Evolutionary conservation across 2,113 vertebrate genomes (phyloP), one percentile per base, ranked within the genome.

Genomic region (Corapipo altera): DNA sequence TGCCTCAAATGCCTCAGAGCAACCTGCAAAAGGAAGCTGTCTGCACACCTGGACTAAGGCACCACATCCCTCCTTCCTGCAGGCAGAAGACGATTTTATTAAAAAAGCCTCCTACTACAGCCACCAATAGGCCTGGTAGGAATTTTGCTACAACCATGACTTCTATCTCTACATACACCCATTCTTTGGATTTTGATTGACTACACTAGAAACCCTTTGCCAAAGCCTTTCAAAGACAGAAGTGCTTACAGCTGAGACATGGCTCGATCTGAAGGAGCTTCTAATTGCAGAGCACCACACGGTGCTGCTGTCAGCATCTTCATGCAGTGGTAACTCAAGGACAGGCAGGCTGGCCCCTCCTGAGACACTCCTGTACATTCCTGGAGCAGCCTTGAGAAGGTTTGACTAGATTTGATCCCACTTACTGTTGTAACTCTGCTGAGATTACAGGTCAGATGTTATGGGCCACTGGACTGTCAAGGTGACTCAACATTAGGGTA

Each of bases 381-480:
- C 91, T 91, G 37, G 52, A 88, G 78, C 71, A 70, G 75, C 70
- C 83, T 67, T n/a, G 44, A 32, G 73, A 93, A 89, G 70, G 44
- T 89, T 48, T 78, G 73, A 49, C 73, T 75, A 67, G 88, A 59
- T 75, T 91, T 88, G 88, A 72, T 86, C 88, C 72, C 91, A 77
- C 51, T 94, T 67, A 69, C 69, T 78, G 51, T 6, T 64, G 58
- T 12, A 91, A 49, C 52, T 85, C 65, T 28, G 78, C 20, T 75
- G 92, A 75, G 88, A 84, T 33, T 85, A 61, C 37, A 75, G 85
- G 65, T 92, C 93, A 87, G 67, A 91, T 8, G 44, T 90, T 78
- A 41, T 21, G 88, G 95, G 92, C 92, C 92, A 94, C 46, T 82
- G 92, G 69, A 96, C 8, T 93, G 86, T 85, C 96, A 94, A 61